Base-by-base conservation (phyloP, 2,797 vertebrate species). In the Myioborus melanocephalus region DNA sequence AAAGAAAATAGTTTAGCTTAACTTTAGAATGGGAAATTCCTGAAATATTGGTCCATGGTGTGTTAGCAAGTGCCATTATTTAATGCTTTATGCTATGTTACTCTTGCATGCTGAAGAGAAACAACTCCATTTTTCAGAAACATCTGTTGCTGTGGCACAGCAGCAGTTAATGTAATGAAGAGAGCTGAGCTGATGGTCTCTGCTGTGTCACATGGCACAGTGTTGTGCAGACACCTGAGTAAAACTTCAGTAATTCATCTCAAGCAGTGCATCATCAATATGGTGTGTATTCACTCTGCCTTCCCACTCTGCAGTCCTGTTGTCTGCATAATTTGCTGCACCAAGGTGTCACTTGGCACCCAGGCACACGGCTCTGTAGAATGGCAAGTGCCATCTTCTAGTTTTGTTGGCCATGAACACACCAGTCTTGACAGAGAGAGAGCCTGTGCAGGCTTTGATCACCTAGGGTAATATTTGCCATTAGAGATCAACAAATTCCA, bases 201-300 rank as follows among this genome's bases (percentile, higher is more conserved):
- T 73, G 19, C 32, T 49, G n/a, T 55, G 50, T 55, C 46, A 14
- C 26, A 11, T 1, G 0, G 41, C 39, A 4, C 10, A 70, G 20
- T 15, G 5, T 7, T 66, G 16, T 8, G 9, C n/a, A 70, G 17
- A 34, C 0, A 0, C 9, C 13, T 0, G 0, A 37, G 43, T 28
- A 37, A 82, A 76, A 50, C 46, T 28, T 34, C 27, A 34, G 12
- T 41, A 28, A 32, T n/a, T 55, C 4, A n/a, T 18, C 22, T 47
- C 43, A 27, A 12, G 28, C 30, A 35, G 14, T 43, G 5, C 28
- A 12, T 35, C 26, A 44, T 22, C 34, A 77, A 2, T 28, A 14
- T 27, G 50, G 2, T 18, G 32, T 70, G 34, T 26, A 17, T 57
- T 46, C 50, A 57, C 24, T 27, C 16, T 47, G 12, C 49, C 27